Percentiles rank a stretch among this genome's conserved stretches.
phyloP scores from a whole-genome alignment of 2,113 vertebrate genomes.

The Neomonachus schauinslandi region DNA sequence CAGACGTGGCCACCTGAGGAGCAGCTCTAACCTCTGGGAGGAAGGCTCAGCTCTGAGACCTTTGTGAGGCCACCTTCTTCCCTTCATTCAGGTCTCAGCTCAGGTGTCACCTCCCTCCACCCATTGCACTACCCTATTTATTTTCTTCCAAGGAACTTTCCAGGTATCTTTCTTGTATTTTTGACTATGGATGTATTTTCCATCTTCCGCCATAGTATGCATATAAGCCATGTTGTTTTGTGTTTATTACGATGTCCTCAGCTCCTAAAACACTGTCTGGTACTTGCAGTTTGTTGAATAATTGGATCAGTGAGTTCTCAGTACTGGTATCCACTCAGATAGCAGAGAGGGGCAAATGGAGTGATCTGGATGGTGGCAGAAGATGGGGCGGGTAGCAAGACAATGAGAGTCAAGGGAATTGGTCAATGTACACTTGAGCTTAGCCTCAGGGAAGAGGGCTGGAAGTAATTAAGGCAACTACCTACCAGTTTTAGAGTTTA shows the following conservation, averaged over 20 bases:
- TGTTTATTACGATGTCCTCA: not conserved
- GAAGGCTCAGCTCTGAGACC: not conserved
- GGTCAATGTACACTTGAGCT: not conserved
- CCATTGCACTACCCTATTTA: not conserved
- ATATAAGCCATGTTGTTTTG: not conserved
- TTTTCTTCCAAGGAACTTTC: not conserved
- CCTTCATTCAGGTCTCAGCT: not conserved
- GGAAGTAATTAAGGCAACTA: not conserved
- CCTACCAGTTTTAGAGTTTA: not conserved
- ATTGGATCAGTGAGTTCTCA: not conserved
- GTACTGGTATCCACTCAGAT: not conserved
- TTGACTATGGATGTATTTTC: not conserved
- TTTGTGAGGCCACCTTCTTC: not conserved
- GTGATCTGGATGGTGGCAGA: not conserved
- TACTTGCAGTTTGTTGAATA: not conserved
- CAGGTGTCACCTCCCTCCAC: not conserved
- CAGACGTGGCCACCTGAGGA: not conserved
- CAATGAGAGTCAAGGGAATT: not conserved
- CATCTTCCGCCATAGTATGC: not conserved
- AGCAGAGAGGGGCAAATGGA: not conserved
- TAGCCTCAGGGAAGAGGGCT: not conserved
- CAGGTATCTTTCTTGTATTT: not conserved
- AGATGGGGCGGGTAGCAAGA: not conserved
- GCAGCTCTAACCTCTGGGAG: too few species aligned
- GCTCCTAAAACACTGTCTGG: not conserved